These are phyloP conservation scores for Pycnonotus jocosus DNA, from an alignment of 2,113 vertebrate species.

Conservation along the genomic window DNA sequence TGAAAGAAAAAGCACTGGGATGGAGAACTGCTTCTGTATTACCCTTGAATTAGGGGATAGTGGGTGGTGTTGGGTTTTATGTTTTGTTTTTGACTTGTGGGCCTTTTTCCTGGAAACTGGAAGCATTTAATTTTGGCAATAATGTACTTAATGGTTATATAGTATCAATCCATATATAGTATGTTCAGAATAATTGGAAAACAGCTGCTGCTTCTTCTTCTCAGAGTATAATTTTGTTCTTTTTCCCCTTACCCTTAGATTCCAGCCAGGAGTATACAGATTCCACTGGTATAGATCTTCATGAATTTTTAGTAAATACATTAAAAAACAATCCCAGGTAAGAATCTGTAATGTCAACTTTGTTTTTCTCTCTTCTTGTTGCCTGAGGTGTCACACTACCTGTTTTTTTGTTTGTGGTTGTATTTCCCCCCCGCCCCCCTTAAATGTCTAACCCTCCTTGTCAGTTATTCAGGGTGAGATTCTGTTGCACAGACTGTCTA, in stretches of 20 bases:
- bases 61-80: not conserved
- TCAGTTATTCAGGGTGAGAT: not conserved
- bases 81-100: not conserved
- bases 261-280: conserved; percentile 98
- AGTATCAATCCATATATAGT: not conserved
- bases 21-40: not conserved
- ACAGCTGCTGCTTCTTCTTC: not conserved
- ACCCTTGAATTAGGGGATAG: not conserved
- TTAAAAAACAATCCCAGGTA: conserved; percentile 97
- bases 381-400: not conserved
- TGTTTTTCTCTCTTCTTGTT: conserved; percentile 2
- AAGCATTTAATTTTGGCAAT: not conserved
- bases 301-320: conserved; percentile 98
- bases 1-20: not conserved
- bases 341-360: conserved; percentile 43
- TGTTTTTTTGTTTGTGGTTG: not conserved
- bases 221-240: conserved; percentile 31
- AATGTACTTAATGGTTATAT: not conserved
- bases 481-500: not conserved
- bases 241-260: conserved; percentile 75
- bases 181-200: not conserved
- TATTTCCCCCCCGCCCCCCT: not conserved
- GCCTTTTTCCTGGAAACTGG: not conserved
- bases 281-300: conserved; percentile 97
- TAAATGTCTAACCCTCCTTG: not conserved